These are phyloP conservation scores for Cryptocephalus primarius DNA, from an alignment of 2,888 invertebrate genomes.

Conservation along the genomic window DNA sequence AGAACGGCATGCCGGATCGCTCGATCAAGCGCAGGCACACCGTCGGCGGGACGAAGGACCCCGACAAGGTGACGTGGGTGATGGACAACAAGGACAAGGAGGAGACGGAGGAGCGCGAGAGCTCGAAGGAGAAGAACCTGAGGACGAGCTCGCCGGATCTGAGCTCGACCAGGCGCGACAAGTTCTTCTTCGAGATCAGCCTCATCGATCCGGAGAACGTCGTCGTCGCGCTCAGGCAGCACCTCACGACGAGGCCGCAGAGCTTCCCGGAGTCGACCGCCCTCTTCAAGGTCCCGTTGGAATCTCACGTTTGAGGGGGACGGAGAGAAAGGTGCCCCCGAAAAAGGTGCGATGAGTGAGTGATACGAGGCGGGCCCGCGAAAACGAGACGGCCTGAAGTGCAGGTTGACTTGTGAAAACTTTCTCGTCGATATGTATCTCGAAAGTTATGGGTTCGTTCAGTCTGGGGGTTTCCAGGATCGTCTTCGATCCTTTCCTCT, in stretches of 20 bases:
- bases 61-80: constrained; percentile 49
- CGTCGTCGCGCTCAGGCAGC: constrained; percentile 37
- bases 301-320: constrained; percentile 43
- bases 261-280: constrained; percentile 42
- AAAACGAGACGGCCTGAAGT: too few relatives aligned
- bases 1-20: constrained; percentile 68
- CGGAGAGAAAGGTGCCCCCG: constrained; percentile 3
- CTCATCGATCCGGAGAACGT: constrained; percentile 42
- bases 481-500: too few relatives aligned
- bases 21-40: constrained; percentile 85
- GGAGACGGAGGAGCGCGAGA: constrained; percentile 32
- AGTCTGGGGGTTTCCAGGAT: too few relatives aligned
- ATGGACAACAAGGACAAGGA: constrained; percentile 41
- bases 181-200: constrained; percentile 42
- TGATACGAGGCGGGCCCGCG: too few relatives aligned
- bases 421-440: too few relatives aligned
- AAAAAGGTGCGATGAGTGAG: not conserved
- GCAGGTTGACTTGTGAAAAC: too few relatives aligned
- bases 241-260: constrained; percentile 41
- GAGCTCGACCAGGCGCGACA: constrained; percentile 35
- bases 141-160: constrained; percentile 53
- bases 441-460: too few relatives aligned
- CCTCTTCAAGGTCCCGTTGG: constrained; percentile 44
- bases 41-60: constrained; percentile 87
- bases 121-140: constrained; percentile 42